These are phyloP conservation scores for Hemaris fuciformis DNA, from an alignment of 2,888 invertebrate species.

Conservation along the genomic window DNA sequence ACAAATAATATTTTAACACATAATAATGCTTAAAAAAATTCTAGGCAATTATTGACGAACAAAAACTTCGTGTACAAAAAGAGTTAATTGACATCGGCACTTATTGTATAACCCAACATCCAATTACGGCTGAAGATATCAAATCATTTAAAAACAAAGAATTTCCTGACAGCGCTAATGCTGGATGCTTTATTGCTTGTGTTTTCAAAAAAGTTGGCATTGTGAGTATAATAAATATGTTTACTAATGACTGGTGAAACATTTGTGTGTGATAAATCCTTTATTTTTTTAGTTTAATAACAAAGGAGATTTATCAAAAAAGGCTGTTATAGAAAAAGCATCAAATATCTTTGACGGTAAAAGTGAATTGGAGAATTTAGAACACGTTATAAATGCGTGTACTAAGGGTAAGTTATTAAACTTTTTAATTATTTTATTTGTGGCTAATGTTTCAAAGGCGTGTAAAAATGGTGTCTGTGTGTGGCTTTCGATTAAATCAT, in stretches of 20 bases:
- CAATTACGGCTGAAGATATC: slow-evolving; percentile 47
- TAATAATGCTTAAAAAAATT: too few relatives aligned
- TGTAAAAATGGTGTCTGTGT: too few relatives aligned
- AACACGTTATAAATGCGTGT: slow-evolving; percentile 44
- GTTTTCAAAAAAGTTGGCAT: slow-evolving; percentile 54
- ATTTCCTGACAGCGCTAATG: slow-evolving; percentile 45
- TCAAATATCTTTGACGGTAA: slow-evolving; percentile 45
- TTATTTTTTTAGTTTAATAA: slow-evolving; percentile 47
- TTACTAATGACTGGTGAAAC: background rate
- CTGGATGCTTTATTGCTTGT: slow-evolving; percentile 55
- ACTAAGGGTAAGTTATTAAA: slow-evolving; percentile 43
- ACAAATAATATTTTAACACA: too few relatives aligned
- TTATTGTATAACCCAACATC: slow-evolving; percentile 48
- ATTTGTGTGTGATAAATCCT: too few relatives aligned
- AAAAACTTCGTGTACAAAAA: slow-evolving; percentile 44
- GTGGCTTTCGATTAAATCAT: too few relatives aligned
- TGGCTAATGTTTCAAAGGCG: too few relatives aligned
- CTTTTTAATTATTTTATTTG: too few relatives aligned
- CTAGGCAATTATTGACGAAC: slow-evolving; percentile 44
- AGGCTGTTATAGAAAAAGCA: slow-evolving; percentile 35
- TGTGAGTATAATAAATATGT: slow-evolving; percentile 37
- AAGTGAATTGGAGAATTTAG: slow-evolving; percentile 42
- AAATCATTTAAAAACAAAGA: slow-evolving; percentile 44
- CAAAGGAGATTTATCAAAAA: slow-evolving; percentile 45
- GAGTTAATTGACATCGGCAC: slow-evolving; percentile 44